These are phyloP conservation scores for Sclerurus mexicanus DNA, from an alignment of 2,113 vertebrate genomes.

Conservation along the genomic window DNA sequence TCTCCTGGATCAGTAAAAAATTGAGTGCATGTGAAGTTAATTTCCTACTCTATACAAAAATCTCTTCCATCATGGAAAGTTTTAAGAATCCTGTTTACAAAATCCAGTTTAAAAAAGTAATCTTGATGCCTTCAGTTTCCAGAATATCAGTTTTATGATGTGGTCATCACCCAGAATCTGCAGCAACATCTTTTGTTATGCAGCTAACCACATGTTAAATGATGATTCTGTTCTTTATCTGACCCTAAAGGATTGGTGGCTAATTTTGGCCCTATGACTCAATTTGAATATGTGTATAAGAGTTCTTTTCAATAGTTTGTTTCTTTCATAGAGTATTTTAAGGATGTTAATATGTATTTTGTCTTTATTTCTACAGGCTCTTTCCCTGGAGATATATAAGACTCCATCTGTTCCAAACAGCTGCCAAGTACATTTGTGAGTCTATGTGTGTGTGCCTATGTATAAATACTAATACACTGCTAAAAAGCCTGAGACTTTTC, in stretches of 20 bases:
- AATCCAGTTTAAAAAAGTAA: neutral
- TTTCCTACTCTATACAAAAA: neutral
- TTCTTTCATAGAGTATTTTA: constrained; percentile 28
- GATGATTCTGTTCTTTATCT: neutral
- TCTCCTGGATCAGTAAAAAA: neutral
- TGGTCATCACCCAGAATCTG: neutral
- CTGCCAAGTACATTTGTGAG: constrained; percentile 8
- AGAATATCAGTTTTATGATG: neutral
- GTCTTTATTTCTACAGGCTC: neutral
- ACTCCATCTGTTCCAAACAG: constrained; percentile 41
- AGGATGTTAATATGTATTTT: neutral
- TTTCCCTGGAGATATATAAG: constrained; percentile 1
- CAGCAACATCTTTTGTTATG: neutral
- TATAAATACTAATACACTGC: neutral
- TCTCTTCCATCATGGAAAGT: neutral
- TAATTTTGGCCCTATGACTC: neutral
- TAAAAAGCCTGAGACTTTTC: neutral
- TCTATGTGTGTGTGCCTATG: neutral
- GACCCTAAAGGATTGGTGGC: neutral
- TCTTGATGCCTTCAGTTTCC: neutral
- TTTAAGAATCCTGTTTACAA: neutral
- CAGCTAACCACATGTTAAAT: neutral
- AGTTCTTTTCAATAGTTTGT: neutral
- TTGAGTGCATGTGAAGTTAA: neutral
- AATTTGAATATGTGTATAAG: neutral